phyloP scores from a whole-genome alignment of 2,113 vertebrate species.

The Melanerpes aurifrons region DNA sequence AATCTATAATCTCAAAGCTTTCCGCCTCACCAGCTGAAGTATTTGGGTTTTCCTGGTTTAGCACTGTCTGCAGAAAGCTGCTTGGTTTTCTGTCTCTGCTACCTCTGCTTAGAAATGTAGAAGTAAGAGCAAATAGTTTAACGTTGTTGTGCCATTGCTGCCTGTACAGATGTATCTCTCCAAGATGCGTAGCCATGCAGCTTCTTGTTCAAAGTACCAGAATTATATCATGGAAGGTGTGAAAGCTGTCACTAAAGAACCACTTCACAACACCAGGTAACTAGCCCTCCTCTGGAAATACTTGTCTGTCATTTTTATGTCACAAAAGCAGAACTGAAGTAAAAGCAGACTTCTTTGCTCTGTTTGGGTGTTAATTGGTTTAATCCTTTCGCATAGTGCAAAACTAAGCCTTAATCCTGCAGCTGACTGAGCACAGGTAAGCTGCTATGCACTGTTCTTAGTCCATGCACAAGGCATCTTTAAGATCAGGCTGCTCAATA shows the following conservation, averaged over 20 bases:
- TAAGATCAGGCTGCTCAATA: not conserved
- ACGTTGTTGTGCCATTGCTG: not conserved
- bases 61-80: not conserved
- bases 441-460: not conserved
- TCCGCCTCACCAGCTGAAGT: fast-evolving
- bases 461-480: not conserved
- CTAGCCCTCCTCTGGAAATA: not conserved
- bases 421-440: not conserved
- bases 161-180: conserved; percentile 85
- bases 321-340: not conserved
- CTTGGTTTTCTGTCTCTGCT: not conserved
- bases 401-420: not conserved
- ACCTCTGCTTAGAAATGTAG: fast-evolving
- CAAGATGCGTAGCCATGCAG: conserved; percentile 91
- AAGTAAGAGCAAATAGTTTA: not conserved
- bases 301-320: not conserved
- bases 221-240: conserved; percentile 94
- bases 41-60: not conserved
- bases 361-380: not conserved
- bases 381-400: not conserved
- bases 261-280: conserved; percentile 86
- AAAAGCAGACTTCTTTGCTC: not conserved
- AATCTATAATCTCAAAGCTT: not conserved
- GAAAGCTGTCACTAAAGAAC: conserved; percentile 88
- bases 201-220: conserved; percentile 91